Evolutionary conservation across 2,797 vertebrate genomes (phyloP).

Genomic region (Fringilla coelebs): DNA sequence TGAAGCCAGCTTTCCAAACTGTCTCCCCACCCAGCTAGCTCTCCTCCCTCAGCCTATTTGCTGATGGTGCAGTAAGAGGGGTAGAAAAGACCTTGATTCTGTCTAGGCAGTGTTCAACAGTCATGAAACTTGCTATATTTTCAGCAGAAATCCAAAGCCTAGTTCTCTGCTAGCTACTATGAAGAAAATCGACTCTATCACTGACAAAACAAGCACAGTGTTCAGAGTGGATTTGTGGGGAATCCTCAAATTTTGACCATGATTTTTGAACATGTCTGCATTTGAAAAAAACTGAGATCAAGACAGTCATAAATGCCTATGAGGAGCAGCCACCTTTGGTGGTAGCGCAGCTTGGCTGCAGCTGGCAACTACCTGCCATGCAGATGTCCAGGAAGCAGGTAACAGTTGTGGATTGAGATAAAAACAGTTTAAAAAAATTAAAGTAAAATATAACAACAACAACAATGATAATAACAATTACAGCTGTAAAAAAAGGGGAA

Average conservation of each 20-base stretch:
- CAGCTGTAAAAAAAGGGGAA: not conserved
- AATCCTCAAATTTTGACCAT: not conserved
- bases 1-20: not conserved
- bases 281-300: not conserved
- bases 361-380: fast-evolving
- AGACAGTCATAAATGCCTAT: too few species aligned
- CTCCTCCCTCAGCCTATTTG: fast-evolving
- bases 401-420: not conserved
- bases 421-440: not conserved
- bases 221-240: not conserved
- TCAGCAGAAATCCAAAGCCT: not conserved
- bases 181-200: not conserved
- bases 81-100: not conserved
- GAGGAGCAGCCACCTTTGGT: not conserved
- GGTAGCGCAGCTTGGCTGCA: not conserved
- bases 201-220: not conserved
- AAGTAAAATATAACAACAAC: not conserved
- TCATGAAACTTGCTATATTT: not conserved
- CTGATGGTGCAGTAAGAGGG: not conserved
- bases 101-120: not conserved
- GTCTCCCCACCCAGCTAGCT: not conserved
- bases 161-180: fast-evolving
- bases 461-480: not conserved
- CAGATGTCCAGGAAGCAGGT: not conserved
- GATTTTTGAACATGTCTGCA: not conserved